These are phyloP conservation scores for Zaprionus lineosus DNA, from an alignment of 2,888 invertebrate genomes.

Conservation along the genomic window DNA sequence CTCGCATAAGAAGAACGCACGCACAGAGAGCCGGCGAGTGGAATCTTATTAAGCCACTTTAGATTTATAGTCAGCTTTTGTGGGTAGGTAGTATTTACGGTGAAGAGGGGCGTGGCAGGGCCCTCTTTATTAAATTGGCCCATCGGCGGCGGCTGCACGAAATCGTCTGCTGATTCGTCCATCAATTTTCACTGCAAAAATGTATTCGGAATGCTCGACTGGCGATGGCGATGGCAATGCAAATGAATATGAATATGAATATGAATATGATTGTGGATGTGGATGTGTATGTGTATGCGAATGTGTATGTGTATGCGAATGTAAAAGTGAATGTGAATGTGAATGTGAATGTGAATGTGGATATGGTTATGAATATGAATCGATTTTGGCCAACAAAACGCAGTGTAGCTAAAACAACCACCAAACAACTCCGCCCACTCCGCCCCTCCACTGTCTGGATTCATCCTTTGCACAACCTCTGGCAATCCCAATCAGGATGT, in stretches of 20 bases:
- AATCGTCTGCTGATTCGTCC: slow-evolving; percentile 41
- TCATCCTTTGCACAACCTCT: background rate
- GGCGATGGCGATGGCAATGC: too few species aligned
- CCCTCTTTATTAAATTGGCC: slow-evolving; percentile 26
- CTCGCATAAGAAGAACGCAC: slow-evolving; percentile 18
- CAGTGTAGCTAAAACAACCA: slow-evolving; percentile 6
- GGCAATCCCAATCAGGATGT: slow-evolving; percentile 19
- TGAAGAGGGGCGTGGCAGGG: background rate
- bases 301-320: slow-evolving; percentile 9
- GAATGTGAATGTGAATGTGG: background rate
- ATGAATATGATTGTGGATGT: background rate
- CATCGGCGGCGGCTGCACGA: slow-evolving; percentile 37
- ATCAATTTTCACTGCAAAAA: slow-evolving; percentile 41
- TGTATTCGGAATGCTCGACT: slow-evolving; percentile 14
- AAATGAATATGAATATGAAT: slow-evolving; percentile 21
- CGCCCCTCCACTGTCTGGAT: too few species aligned
- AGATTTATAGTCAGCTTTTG: slow-evolving; percentile 55
- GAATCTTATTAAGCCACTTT: slow-evolving; percentile 66
- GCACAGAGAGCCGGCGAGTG: slow-evolving; percentile 17
- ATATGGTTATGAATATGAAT: slow-evolving; percentile 38
- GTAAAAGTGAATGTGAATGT: slow-evolving; percentile 5
- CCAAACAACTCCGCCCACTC: background rate
- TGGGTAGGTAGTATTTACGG: slow-evolving; percentile 1
- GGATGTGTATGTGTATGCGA: background rate
- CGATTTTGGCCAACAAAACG: slow-evolving; percentile 20